These are phyloP conservation scores for Epistrophe grossulariae DNA, from an alignment of 2,888 invertebrate species.

Conservation along the genomic window DNA sequence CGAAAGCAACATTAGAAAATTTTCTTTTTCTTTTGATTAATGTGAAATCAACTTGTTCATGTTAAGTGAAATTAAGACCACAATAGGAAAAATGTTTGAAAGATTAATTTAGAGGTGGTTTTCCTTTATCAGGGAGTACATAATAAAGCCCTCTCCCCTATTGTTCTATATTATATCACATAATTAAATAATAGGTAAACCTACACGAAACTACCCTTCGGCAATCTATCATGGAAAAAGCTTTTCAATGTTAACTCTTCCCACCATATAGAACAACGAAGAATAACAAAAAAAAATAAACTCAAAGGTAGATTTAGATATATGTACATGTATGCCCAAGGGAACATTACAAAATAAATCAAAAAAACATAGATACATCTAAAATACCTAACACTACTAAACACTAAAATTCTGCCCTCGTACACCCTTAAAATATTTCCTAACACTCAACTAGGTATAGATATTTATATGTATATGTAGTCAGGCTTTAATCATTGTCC, in stretches of 20 bases:
- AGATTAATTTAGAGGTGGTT: too few relatives aligned
- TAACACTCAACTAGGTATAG: slow-evolving; percentile 7
- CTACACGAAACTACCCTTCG: not conserved
- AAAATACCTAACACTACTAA: not conserved
- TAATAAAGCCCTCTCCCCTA: not conserved
- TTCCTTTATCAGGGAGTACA: too few relatives aligned
- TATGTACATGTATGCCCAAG: not conserved
- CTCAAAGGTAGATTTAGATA: not conserved
- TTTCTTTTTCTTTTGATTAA: too few relatives aligned
- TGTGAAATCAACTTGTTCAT: too few relatives aligned
- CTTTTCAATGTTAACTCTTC: slow-evolving; percentile 14
- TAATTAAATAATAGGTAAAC: slow-evolving; percentile 9
- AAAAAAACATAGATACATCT: slow-evolving; percentile 8
- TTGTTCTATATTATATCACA: not conserved
- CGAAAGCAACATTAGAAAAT: too few relatives aligned
- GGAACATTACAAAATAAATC: slow-evolving; percentile 22
- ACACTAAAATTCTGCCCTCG: slow-evolving; percentile 24
- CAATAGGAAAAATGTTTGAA: too few relatives aligned
- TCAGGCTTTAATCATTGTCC: slow-evolving; percentile 49
- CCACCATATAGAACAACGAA: not conserved
- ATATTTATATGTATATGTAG: not conserved
- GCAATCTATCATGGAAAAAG: slow-evolving; percentile 14
- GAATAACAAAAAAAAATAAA: not conserved
- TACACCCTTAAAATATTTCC: slow-evolving; percentile 34
- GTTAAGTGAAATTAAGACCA: too few relatives aligned